A percentile compares a stretch with the other conserved stretches of the same genome.
Conservation (phyloP, 2,113 vertebrate species). For the Steatornis caripensis region DNA sequence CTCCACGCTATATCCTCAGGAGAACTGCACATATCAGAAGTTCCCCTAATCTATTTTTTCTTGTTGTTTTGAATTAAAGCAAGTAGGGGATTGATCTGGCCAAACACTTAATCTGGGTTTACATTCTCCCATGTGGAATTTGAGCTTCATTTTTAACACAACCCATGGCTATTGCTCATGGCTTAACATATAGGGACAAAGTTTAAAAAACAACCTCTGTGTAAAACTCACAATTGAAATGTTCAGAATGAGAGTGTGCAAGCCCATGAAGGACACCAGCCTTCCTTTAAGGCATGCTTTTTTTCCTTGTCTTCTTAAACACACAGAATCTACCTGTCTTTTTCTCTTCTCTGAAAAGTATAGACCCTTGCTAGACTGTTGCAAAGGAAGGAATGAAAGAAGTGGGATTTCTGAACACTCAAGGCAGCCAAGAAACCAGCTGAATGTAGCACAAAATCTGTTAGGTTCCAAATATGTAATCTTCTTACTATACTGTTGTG, state of each 20-base stretch:
- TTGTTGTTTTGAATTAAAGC: neutral
- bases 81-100: neutral
- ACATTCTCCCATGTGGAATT: neutral
- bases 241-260: neutral
- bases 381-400: neutral
- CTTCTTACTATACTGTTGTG: neutral
- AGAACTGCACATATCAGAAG: neutral
- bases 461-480: constrained; percentile 20
- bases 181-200: neutral
- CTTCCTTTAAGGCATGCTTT: neutral
- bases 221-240: neutral
- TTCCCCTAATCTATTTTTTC: neutral
- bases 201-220: neutral
- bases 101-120: neutral
- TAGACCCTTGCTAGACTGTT: neutral
- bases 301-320: neutral
- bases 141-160: neutral
- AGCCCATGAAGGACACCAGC: neutral
- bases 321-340: neutral
- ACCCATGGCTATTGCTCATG: neutral
- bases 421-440: neutral
- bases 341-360: neutral
- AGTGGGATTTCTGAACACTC: neutral
- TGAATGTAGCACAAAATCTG: neutral
- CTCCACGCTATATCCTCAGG: neutral